Evolutionary conservation across 2,113 vertebrate species (phyloP).

Genomic region (Thunnus maccoyii): DNA sequence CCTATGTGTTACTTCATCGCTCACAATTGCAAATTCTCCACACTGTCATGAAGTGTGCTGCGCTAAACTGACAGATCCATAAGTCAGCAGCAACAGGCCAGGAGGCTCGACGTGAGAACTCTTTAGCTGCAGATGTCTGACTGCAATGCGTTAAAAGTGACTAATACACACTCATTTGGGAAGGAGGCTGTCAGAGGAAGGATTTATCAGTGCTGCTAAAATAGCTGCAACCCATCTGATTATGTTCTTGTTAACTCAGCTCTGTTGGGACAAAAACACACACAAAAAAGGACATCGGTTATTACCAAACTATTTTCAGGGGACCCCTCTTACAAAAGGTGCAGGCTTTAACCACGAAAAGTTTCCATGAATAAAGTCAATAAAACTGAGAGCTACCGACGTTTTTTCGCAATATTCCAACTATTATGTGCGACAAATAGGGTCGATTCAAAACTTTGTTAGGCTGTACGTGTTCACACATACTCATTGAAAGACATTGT

Average conservation of each 20-base stretch:
- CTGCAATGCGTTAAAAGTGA: constrained; percentile 62
- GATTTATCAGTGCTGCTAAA: constrained; percentile 58
- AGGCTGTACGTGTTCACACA: constrained; percentile 49
- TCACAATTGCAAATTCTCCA: constrained; percentile 83
- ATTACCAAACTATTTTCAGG: constrained; percentile 21
- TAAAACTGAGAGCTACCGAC: constrained; percentile 4
- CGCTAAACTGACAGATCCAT: constrained; percentile 76
- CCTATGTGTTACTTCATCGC: constrained; percentile 76
- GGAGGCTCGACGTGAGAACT: constrained; percentile 60
- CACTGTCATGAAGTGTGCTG: constrained; percentile 76
- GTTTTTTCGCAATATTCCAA: constrained; percentile 42
- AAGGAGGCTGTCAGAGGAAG: constrained; percentile 49
- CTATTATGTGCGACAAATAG: constrained; percentile 63
- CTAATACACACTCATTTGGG: constrained; percentile 69
- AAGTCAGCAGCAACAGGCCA: constrained; percentile 80
- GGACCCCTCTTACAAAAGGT: constrained; percentile 19
- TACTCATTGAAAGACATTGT: constrained; percentile 83
- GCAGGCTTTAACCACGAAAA: constrained; percentile 20
- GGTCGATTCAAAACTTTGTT: constrained; percentile 67
- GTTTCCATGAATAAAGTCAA: constrained; percentile 54
- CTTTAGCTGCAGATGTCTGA: constrained; percentile 60
- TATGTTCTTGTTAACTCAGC: constrained; percentile 10
- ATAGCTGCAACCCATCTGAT: constrained; percentile 67
- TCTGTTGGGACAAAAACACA: constrained; percentile 34
- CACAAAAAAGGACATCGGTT: constrained; percentile 13